Base-by-base conservation (phyloP, 2,888 invertebrate species). In the Hemistola chrysoprasaria region DNA sequence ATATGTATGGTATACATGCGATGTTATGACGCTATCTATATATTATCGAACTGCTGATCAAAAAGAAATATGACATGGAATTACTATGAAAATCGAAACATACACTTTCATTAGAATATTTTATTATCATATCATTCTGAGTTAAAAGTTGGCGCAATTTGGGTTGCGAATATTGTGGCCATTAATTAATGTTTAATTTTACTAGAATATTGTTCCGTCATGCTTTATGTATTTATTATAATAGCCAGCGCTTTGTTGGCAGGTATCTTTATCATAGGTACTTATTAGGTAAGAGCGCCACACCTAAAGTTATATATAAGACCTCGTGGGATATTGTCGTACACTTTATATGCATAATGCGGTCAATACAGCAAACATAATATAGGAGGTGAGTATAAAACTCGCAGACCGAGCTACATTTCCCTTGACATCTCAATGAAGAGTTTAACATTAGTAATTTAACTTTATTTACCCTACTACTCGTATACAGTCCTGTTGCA, bases 271-370 rank as follows among this genome's bases (percentile, higher is more conserved):
- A n/a, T n/a, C n/a, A n/a, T n/a, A n/a, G n/a, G n/a, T n/a, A n/a
- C n/a, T n/a, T n/a, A n/a, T n/a, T n/a, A n/a, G 7, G 10, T 20
- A 20, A 28, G 21, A 24, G 8, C 1, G 21, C 5, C 22, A 27
- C 29, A 27, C 21, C 20, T 26, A 31, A 21, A 29, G 25, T 35
- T 38, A 38, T 28, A 35, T 31, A 40, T 16, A 40, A 30, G 37
- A 47, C 22, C 57, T 52, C 62, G 43, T 47, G 63, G 68, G 66
- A 67, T 66, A 66, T 66, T 42, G 39, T 47, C 35, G 47, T 50
- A 41, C 36, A 53, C 58, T 64, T 53, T 59, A 16, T 16, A 16
- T 63, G 55, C 53, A 60, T 54, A 40, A 48, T 47, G 37, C 53
- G 56, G 54, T 56, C 50, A 39, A 29, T 23, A 33, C 23, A 40